Conservation (phyloP, 1,140 invertebrate species). For the Scylla paramamosain region DNA sequence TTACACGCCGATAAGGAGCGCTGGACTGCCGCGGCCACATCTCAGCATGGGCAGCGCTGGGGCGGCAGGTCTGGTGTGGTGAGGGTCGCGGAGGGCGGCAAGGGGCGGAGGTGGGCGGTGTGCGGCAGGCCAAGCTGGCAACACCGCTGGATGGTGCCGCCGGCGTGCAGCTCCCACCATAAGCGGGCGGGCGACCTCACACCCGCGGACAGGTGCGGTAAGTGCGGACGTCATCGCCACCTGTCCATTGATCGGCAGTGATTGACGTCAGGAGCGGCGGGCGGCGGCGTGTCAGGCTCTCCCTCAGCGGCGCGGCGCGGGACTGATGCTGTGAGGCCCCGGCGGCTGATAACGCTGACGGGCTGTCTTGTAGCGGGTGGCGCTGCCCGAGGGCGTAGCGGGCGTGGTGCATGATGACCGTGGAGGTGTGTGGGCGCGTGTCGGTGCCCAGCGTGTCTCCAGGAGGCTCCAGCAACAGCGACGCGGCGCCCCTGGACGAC, state of each 20-base stretch:
- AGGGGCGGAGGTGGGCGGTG: neutral
- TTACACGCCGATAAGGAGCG: neutral
- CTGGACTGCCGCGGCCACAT: neutral
- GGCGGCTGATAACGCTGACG: neutral
- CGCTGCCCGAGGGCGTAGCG: conserved; percentile 18
- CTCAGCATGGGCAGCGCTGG: neutral
- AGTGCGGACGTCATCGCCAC: conserved; percentile 72
- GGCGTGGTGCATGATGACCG: conserved; percentile 73
- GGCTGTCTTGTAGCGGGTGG: neutral
- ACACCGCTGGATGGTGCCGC: conserved; percentile 44
- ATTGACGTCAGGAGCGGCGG: conserved; percentile 53
- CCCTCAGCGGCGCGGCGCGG: neutral
- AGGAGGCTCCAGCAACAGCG: conserved; percentile 52
- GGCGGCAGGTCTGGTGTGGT: no score
- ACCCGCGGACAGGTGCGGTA: conserved; percentile 73
- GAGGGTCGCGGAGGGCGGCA: neutral
- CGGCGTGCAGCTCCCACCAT: conserved; percentile 44
- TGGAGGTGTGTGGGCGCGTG: conserved; percentile 72
- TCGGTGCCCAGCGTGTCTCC: conserved; percentile 67
- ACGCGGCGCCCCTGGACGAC: conserved; percentile 33
- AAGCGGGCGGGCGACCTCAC: conserved; percentile 55
- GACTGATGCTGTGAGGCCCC: neutral
- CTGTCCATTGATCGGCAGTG: conserved; percentile 68
- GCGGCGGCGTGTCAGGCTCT: neutral
- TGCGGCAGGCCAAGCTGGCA: conserved; percentile 49